phyloP scores from a whole-genome alignment of 2,797 vertebrate species.

The Allobates femoralis region DNA sequence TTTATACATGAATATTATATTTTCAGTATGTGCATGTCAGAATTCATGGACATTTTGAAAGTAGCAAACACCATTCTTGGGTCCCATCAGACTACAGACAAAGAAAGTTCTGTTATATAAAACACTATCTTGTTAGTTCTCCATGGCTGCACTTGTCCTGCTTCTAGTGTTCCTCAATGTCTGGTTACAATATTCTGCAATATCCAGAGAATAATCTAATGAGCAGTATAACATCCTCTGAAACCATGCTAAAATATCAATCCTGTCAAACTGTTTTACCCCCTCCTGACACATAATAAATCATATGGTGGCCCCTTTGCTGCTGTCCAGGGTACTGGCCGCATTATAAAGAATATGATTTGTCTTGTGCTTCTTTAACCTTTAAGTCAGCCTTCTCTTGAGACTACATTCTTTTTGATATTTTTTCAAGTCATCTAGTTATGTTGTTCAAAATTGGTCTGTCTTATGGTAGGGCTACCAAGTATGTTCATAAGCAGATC shows the following conservation, averaged over 20 bases:
- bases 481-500: not conserved
- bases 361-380: not conserved
- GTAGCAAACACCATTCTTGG: not conserved
- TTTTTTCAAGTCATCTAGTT: not conserved
- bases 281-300: not conserved
- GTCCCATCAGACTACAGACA: not conserved
- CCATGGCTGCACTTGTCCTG: not conserved
- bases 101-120: not conserved
- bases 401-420: not conserved
- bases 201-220: slow-evolving; percentile 10
- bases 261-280: slow-evolving; percentile 5
- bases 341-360: not conserved
- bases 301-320: slow-evolving; percentile 2
- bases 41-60: not conserved
- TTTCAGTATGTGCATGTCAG: not conserved
- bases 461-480: not conserved
- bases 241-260: not conserved
- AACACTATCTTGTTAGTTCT: not conserved
- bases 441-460: not conserved
- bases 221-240: not conserved
- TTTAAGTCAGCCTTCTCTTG: not conserved
- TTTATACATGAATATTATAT: not conserved
- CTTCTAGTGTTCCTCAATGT: not conserved
- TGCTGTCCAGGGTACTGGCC: slow-evolving; percentile 13
- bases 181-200: not conserved